Base-by-base conservation (phyloP, 2,888 invertebrate genomes). In the Masnerella sp. region DNA sequence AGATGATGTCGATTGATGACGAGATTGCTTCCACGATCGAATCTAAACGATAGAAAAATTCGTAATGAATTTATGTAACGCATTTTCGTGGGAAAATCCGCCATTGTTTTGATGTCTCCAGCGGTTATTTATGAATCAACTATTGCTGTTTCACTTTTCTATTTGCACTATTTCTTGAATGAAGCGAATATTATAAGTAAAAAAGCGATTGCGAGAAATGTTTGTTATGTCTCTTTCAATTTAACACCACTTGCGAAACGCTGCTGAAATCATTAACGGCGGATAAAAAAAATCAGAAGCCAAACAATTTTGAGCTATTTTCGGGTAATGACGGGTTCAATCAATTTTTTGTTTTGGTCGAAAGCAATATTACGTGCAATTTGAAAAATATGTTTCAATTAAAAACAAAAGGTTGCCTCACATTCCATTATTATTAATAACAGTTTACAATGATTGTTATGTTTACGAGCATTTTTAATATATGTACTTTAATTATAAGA, bases 401-500 rank as follows among this genome's bases (percentile, higher is more conserved):
- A 71, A 64, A 71, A 59, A 71, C 59, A 65, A 65, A 72, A 72
- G 65, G 54, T 65, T 58, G 69, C 40, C 52, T 58, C 64, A 59
- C 42, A 34, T 28, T 38, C 54, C 65, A 61, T 59, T 25, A 65
- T 72, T 65, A 65, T 43, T 72, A 65, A 65, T 72, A 72, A 65
- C 42, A 65, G 65, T 71, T 54, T 54, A 47, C 52, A 65, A 61
- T 65, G 56, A 72, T 72, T 72, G 47, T 72, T 72, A 59, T 61
- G 65, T 65, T 72, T 72, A 72, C 71, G 71, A 65, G 43, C 71
- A 65, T 47, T 65, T 65, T 65, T 65, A 59, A 72, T 47, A 61
- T 49, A 61, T 61, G 71, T 65, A 61, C 71, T 74, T 74, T 69
- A 69, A 74, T 69, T 74, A 52, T 69, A 65, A 42, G 69, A 65